Base-by-base conservation (phyloP, 2,888 invertebrate genomes). In the Mythimna vitellina region DNA sequence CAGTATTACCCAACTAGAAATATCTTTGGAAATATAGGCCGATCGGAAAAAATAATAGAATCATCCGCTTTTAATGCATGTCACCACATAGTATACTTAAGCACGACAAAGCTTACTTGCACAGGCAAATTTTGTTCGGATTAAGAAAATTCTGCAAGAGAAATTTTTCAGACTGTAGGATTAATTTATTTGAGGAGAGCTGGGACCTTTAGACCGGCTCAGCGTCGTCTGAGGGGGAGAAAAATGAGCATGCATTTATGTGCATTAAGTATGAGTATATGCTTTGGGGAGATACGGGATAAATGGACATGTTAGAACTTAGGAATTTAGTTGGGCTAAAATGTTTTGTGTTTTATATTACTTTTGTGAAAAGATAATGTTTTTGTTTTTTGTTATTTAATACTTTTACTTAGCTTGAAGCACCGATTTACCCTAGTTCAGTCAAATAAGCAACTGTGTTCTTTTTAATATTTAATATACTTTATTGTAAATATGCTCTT, bases 171-270 rank as follows among this genome's bases (percentile, higher is more conserved):
- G 61, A 67, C 42, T 57, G 69, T 58, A 51, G 69, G 79, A 80
- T 82, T 78, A 69, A 80, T 78, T 78, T 80, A 61, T 64, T 70
- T 80, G 66, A 73, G 69, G 54, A 78, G 73, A 57, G 25, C n/a
- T 54, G 63, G 65, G 54, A 65, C 74, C 66, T 70, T 78, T 66
- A 54, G 38, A 49, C 58, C 65, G 35, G 60, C 73, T 72, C 53
- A 56, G n/a, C 63, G 60, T 78, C 69, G 78, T 65, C 65, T 60
- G 53, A 49, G 56, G 25, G 49, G 25, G 46, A 65, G 82, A 82
- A 68, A 82, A 82, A 82, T 82, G 83, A 70, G 60, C 38, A 78
- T 80, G 82, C 70, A 82, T 81, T 79, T 79, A 70, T 79, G 63
- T 81, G 82, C 63, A 82, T 79, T 79, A 79, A 68, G 62, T 61